Conservation (phyloP, 37 sponge, comb jelly and placozoan genomes). For the Diacarnus erythraeanus region DNA sequence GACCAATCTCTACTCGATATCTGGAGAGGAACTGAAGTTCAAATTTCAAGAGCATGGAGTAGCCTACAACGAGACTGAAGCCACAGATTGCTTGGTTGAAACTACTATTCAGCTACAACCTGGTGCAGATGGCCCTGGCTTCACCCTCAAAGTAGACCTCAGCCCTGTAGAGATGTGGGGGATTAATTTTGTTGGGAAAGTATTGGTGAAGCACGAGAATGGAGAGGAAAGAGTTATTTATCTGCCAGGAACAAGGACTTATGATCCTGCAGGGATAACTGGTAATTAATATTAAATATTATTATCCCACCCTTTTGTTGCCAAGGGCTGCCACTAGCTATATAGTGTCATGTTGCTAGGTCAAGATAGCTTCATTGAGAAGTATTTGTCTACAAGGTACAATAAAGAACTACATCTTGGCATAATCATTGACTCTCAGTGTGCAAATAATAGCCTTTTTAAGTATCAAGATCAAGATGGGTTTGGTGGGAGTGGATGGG, state of each 20-base stretch:
- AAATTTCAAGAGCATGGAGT: slow-evolving; percentile 66
- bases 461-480: too few species aligned
- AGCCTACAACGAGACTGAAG: slow-evolving; percentile 69
- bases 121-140: slow-evolving; percentile 7
- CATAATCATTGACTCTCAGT: too few species aligned
- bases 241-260: slow-evolving; percentile 85
- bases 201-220: slow-evolving; percentile 51
- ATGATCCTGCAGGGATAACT: slow-evolving; percentile 87
- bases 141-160: slow-evolving; percentile 36
- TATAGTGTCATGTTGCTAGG: too few species aligned
- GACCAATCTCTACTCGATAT: slow-evolving; percentile 30
- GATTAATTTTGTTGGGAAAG: slow-evolving; percentile 77
- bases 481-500: too few species aligned
- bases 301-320: too few species aligned
- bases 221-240: slow-evolving; percentile 62
- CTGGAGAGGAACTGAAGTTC: slow-evolving; percentile 1
- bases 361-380: too few species aligned
- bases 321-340: too few species aligned
- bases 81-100: slow-evolving; percentile 22
- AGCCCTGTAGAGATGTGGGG: slow-evolving; percentile 71
- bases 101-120: neutral
- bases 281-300: slow-evolving; percentile 62
- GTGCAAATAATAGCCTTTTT: too few species aligned
- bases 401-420: too few species aligned
- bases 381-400: too few species aligned